Conservation (phyloP, 2,113 vertebrate genomes). For the Phaethon lepturus region DNA sequence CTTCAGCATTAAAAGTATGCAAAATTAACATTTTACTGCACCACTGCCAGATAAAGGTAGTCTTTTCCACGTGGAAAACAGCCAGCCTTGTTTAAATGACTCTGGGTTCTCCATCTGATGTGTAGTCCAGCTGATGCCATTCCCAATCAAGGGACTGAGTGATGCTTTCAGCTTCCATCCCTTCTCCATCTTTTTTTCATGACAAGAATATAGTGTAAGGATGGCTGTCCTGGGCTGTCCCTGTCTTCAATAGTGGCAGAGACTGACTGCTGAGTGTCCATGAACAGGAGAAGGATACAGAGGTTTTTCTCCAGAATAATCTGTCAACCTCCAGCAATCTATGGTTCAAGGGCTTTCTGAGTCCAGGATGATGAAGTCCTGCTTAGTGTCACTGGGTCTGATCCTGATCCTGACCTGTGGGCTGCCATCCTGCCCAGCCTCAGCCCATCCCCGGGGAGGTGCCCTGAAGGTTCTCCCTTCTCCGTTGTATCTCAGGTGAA, state of each 20-base stretch:
- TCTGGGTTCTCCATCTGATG: not conserved
- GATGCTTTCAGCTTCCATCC: not conserved
- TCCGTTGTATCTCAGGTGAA: not conserved
- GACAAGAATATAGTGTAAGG: not conserved
- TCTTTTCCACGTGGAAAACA: not conserved
- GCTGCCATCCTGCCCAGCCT: not conserved
- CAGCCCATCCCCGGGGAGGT: accelerated
- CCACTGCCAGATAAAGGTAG: not conserved
- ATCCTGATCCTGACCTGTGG: not conserved
- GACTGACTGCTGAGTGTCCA: not conserved
- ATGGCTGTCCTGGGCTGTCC: not conserved
- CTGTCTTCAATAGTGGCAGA: not conserved
- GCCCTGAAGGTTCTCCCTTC: not conserved
- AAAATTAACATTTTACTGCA: constrained; percentile 25
- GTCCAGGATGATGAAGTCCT: not conserved
- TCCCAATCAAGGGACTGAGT: not conserved
- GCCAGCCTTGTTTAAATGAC: not conserved
- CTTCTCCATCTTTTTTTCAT: not conserved
- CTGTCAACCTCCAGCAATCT: not conserved
- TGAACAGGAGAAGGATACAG: not conserved
- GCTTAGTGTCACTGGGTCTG: not conserved
- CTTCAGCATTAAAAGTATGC: not conserved
- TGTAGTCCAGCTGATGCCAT: not conserved
- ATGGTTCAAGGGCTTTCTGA: not conserved
- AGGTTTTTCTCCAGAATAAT: not conserved